These are phyloP conservation scores for Sebastes taczanowskii DNA, from an alignment of 2,797 vertebrate genomes.

Conservation along the genomic window DNA sequence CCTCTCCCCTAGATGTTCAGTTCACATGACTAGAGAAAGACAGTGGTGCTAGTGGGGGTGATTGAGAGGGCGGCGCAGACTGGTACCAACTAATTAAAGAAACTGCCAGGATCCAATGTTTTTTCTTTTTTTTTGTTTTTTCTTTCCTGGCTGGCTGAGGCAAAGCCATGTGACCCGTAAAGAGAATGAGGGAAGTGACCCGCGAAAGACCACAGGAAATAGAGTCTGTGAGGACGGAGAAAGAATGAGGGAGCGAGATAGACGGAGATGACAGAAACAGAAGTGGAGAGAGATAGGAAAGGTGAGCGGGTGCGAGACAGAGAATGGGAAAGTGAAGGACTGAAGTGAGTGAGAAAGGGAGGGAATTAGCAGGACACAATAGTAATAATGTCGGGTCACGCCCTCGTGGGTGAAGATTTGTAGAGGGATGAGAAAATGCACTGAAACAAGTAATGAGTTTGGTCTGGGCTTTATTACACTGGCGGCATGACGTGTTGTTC, in stretches of 20 bases:
- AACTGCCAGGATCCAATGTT: constrained; percentile 37
- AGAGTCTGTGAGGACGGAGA: constrained; percentile 35
- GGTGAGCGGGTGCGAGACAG: not conserved
- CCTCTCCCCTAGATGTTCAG: constrained; percentile 42
- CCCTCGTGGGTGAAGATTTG: not conserved
- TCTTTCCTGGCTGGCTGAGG: constrained; percentile 8
- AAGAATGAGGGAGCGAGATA: not conserved
- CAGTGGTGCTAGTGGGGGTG: constrained; percentile 13
- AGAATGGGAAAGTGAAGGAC: not conserved
- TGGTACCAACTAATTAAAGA: constrained; percentile 66
- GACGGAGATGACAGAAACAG: not conserved
- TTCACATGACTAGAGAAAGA: constrained; percentile 58
- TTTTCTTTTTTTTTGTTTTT: not conserved
- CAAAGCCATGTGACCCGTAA: constrained; percentile 60
- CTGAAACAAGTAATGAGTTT: constrained; percentile 33
- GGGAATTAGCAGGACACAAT: constrained; percentile 35
- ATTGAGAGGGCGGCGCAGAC: not conserved
- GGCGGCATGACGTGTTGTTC: not conserved
- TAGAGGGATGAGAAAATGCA: not conserved
- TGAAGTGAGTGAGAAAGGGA: not conserved
- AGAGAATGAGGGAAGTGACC: constrained; percentile 63
- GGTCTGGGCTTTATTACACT: constrained; percentile 6
- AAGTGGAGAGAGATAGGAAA: not conserved
- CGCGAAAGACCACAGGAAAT: constrained; percentile 62
- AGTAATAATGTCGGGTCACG: constrained; percentile 32